A percentile compares a stretch with the other conserved stretches of the same genome.
Conservation (phyloP, 2,113 vertebrate genomes). For the Arenaria interpres region DNA sequence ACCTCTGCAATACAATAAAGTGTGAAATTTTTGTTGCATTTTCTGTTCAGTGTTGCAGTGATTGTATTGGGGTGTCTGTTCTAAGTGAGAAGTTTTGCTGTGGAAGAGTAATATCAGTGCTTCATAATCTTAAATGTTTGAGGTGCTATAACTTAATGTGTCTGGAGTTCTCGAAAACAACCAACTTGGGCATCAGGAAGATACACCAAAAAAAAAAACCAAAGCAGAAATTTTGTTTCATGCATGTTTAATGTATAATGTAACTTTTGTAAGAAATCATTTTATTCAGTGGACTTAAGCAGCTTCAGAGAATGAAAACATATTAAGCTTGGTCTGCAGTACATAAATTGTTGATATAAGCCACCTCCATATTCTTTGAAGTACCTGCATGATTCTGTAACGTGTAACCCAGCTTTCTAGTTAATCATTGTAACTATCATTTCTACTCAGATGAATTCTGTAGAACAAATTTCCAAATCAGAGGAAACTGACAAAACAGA, state of each 20-base stretch:
- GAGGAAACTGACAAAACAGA: conserved; percentile 88
- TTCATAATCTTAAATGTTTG: neutral
- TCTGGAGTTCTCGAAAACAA: neutral
- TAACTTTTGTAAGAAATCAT: neutral
- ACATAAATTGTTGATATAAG: neutral
- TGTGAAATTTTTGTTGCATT: neutral
- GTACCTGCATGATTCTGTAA: neutral
- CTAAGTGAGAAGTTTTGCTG: neutral
- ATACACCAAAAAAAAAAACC: fast-evolving
- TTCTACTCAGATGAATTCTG: conserved; percentile 83
- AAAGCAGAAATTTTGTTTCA: neutral
- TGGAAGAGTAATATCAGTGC: neutral
- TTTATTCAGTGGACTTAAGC: neutral
- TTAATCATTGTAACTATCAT: conserved; percentile 55
- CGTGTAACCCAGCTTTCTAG: neutral
- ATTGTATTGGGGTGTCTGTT: neutral
- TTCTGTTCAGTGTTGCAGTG: neutral
- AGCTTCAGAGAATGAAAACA: neutral
- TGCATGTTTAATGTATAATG: neutral
- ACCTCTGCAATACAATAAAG: neutral
- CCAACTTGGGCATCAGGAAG: neutral
- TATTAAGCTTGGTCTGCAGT: neutral
- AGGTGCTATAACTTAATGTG: neutral
- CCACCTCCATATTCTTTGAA: neutral
- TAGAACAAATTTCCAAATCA: conserved; percentile 81